Base-by-base conservation (phyloP, 2,888 invertebrate genomes). In the Dicroscelio sp. region DNA sequence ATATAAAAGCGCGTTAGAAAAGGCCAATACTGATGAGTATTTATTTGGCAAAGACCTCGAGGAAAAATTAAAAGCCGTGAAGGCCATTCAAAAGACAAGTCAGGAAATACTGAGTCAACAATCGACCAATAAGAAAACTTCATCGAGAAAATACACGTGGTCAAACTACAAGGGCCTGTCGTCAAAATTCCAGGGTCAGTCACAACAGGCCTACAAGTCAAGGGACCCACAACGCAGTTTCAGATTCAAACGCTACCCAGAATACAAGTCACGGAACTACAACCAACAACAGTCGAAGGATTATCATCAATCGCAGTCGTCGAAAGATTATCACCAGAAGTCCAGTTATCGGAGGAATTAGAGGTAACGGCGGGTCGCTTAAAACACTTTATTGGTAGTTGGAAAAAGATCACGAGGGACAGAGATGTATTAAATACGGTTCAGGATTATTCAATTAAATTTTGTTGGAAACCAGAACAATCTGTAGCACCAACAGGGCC, bases 21-120 rank as follows among this genome's bases (percentile, higher is more conserved):
- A 73, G 14, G 25, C 71, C 12, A 73, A 48, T 20, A 1, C 27
- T 2, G 71, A 30, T n/a, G n/a, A 35, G 30, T 52, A 14, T 14
- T 27, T 73, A 20, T 73, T 73, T 35, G 71, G 71, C 14, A 35
- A 48, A 31, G n/a, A 73, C 1, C 35, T 73, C 35, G 71, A 35
- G 1, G 30, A 73, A 30, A 48, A 73, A 30, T 35, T 73, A 23
- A 25, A 30, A 20, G 71, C 27, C 23, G 52, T 35, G 25, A 73
- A 73, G 30, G 10, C 30, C 3, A 1, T 38, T 25, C 14, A 2
- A 20, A 69, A 69, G 25, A 5, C 69, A 23, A 20, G 69, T 4
- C 38, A 69, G 31, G 69, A 69, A n/a, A n/a, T 55, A 17, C n/a
- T 12, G 12, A 55, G 6, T 63, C 23, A 14, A 23, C 5, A 6